Percentiles rank a stretch among this genome's conserved stretches.
Conservation (phyloP, 30 jellyfish, hydroid and myxozoan genomes). For the Hydra vulgaris region DNA sequence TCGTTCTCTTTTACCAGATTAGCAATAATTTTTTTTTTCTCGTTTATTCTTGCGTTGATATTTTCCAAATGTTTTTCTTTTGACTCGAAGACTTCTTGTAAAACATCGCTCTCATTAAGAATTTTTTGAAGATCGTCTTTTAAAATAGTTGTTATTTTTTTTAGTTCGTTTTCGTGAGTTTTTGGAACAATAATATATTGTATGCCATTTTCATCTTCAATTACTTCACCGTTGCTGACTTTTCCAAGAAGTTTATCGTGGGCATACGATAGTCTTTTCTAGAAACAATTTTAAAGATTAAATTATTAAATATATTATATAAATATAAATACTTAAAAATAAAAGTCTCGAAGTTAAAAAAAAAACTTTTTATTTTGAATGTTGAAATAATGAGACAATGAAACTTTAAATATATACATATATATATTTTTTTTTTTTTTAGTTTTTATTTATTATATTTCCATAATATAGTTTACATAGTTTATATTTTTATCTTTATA, state of each 20-base stretch:
- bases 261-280: slow-evolving; percentile 1
- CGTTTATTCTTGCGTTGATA: neutral
- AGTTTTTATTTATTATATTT: too few relatives aligned
- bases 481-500: too few relatives aligned
- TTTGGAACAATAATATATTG: neutral
- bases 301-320: too few relatives aligned
- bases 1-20: neutral
- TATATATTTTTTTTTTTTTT: too few relatives aligned
- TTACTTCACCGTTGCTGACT: slow-evolving; percentile 6
- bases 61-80: neutral
- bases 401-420: too few relatives aligned
- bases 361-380: slow-evolving; percentile 8
- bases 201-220: neutral
- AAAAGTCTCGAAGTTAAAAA: too few relatives aligned
- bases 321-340: too few relatives aligned
- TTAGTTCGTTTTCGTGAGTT: slow-evolving; percentile 4
- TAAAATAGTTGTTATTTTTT: neutral
- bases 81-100: neutral
- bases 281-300: too few relatives aligned
- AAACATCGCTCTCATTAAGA: neutral
- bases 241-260: slow-evolving; percentile 3
- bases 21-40: neutral
- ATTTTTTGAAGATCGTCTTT: neutral
- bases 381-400: too few relatives aligned
- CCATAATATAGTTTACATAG: too few relatives aligned